A percentile compares a stretch with the other conserved stretches of the same genome.
Evolutionary conservation across 2,888 invertebrate genomes (phyloP).

Genomic region (Ecliptopera silaceata): DNA sequence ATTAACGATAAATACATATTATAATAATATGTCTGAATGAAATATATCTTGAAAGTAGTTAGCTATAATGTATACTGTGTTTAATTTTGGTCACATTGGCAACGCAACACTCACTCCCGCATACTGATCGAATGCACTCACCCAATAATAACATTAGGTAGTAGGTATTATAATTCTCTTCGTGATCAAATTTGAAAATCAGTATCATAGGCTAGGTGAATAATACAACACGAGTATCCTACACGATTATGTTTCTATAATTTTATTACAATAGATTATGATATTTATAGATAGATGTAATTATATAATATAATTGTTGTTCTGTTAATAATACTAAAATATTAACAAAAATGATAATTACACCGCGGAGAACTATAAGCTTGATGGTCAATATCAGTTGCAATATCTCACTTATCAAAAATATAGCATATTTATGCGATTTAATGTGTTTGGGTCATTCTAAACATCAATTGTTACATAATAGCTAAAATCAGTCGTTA

Average conservation of each 20-base stretch:
- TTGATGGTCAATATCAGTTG: slow-evolving; percentile 28
- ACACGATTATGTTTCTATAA: slow-evolving; percentile 58
- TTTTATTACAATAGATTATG: slow-evolving; percentile 47
- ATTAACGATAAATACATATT: slow-evolving; percentile 51
- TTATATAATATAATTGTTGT: slow-evolving; percentile 40
- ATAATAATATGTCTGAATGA: slow-evolving; percentile 55
- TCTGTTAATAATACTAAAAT: slow-evolving; percentile 35
- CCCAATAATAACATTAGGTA: slow-evolving; percentile 77
- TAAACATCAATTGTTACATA: too few relatives aligned
- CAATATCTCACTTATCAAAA: too few relatives aligned
- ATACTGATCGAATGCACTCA: slow-evolving; percentile 77
- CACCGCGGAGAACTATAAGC: slow-evolving; percentile 44
- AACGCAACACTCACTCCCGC: slow-evolving; percentile 69
- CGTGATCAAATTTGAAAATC: slow-evolving; percentile 81
- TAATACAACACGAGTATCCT: slow-evolving; percentile 71
- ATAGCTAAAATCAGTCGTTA: too few relatives aligned
- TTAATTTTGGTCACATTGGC: slow-evolving; percentile 71
- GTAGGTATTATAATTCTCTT: slow-evolving; percentile 78
- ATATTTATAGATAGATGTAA: slow-evolving; percentile 48
- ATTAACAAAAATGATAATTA: slow-evolving; percentile 33
- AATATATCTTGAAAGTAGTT: slow-evolving; percentile 73
- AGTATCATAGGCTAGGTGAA: slow-evolving; percentile 81
- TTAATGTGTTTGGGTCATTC: too few relatives aligned
- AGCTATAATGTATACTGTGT: slow-evolving; percentile 72
- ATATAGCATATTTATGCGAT: too few relatives aligned